These are phyloP conservation scores for Vanessa cardui DNA, from an alignment of 2,888 invertebrate genomes.

Conservation along the genomic window DNA sequence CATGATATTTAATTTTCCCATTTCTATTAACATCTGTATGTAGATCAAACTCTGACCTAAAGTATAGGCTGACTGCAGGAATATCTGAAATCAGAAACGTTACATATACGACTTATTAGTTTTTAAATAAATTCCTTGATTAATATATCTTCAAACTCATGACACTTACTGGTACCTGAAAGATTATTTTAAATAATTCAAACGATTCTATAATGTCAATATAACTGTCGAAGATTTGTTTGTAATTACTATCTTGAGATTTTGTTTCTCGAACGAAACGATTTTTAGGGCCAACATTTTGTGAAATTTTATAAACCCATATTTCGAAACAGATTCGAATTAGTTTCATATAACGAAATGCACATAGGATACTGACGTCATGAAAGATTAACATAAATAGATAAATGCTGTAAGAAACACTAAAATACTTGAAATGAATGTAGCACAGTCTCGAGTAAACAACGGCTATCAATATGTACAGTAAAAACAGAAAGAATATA, in stretches of 20 bases:
- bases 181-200: constrained; percentile 25
- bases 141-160: background rate
- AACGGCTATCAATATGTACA: background rate
- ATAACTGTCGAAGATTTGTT: constrained; percentile 18
- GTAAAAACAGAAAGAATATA: background rate
- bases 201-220: constrained; percentile 26
- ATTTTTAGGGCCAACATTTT: background rate
- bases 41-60: constrained; percentile 27
- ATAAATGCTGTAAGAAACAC: constrained; percentile 7
- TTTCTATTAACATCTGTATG: constrained; percentile 27
- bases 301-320: constrained; percentile 25
- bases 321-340: constrained; percentile 10
- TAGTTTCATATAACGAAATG: constrained; percentile 26
- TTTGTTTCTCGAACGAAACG: background rate
- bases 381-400: constrained; percentile 17
- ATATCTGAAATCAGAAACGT: constrained; percentile 18
- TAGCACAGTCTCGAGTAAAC: background rate
- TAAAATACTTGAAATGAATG: background rate
- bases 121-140: background rate
- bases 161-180: constrained; percentile 26
- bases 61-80: constrained; percentile 20
- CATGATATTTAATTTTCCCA: constrained; percentile 20
- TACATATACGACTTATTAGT: too few species aligned
- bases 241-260: background rate
- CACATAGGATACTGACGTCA: constrained; percentile 31